Evolutionary conservation across 1,140 invertebrate species (phyloP), one percentile per base, ranked within the genome.

Genomic region (Stegodyphus dumicola): DNA sequence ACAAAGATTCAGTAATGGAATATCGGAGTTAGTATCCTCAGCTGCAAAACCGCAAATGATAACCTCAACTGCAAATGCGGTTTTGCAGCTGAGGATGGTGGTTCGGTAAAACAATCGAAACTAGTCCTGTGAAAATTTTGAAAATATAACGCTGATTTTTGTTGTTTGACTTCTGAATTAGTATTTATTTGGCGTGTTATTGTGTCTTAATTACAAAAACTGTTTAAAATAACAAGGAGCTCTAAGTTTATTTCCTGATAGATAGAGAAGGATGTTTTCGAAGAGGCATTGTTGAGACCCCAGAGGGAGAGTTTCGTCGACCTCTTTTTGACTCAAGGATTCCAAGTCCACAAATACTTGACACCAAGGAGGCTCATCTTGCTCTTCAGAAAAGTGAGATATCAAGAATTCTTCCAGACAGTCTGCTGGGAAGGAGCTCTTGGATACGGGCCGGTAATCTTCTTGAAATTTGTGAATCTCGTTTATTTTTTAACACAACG

Each of bases 251-350:
- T 33, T 1, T 33, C 1, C 3, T 33, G 33, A 33, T 88, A 91
- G 90, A 89, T 92, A 7, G 89, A 91, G 52, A 90, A 91, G 79
- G 87, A 89, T 33, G 87, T 92, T 51, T 92, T 92, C 88, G 90
- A 91, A 79, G 88, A 90, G 77, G 90, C 91, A 0, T 77, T 92
- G 33, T 64, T 91, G 9, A 87, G 89, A 77, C 88, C 88, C 17
- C 88, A 91, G 56, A 89, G 91, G 54, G 91, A 92, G 88, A 90
- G 89, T 60, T 92, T 92, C 88, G 90, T 92, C 0, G 91, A 91
- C 49, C 83, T 92, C 13, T 92, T 92, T 81, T 80, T 92, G 7
- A 89, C 90, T 54, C 89, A 90, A 73, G 90, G 90, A 48, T 90
- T 92, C 79, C 88, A 89, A 80, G 87, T 92, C 56, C 91, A 91